These are phyloP conservation scores for Graptemys geographica DNA, from an alignment of 2,797 vertebrate genomes.

Conservation along the genomic window DNA sequence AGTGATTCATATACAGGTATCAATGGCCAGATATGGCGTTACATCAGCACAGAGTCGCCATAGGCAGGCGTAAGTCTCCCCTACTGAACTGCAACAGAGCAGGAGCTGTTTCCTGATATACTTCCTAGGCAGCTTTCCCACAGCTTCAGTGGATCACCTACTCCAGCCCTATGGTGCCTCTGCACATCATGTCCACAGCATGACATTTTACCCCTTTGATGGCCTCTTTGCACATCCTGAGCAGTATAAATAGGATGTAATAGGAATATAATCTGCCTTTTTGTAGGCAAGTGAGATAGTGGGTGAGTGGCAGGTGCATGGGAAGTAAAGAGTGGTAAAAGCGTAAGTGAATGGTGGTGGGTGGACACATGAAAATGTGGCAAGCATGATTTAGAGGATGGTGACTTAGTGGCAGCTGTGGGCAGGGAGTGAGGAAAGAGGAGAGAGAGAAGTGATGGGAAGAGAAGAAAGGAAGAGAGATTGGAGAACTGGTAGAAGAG, in stretches of 20 bases:
- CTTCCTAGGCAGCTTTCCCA: not conserved
- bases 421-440: not conserved
- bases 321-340: rapidly evolving
- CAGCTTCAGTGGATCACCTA: not conserved
- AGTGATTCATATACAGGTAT: not conserved
- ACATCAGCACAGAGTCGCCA: rapidly evolving
- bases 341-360: rapidly evolving
- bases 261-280: not conserved
- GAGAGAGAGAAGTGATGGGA: not conserved
- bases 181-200: not conserved
- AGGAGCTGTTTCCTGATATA: not conserved
- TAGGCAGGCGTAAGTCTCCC: rapidly evolving
- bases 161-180: rapidly evolving
- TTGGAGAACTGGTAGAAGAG: not conserved
- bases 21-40: not conserved
- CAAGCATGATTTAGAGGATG: rapidly evolving
- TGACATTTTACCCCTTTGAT: not conserved
- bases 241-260: not conserved
- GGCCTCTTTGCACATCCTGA: rapidly evolving
- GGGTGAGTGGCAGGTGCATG: rapidly evolving
- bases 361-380: not conserved
- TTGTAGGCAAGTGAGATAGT: not conserved
- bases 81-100: rapidly evolving
- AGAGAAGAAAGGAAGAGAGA: rapidly evolving
- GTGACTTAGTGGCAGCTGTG: rapidly evolving